These are phyloP conservation scores for Pterois miles DNA, from an alignment of 2,797 vertebrate species.

Conservation along the genomic window DNA sequence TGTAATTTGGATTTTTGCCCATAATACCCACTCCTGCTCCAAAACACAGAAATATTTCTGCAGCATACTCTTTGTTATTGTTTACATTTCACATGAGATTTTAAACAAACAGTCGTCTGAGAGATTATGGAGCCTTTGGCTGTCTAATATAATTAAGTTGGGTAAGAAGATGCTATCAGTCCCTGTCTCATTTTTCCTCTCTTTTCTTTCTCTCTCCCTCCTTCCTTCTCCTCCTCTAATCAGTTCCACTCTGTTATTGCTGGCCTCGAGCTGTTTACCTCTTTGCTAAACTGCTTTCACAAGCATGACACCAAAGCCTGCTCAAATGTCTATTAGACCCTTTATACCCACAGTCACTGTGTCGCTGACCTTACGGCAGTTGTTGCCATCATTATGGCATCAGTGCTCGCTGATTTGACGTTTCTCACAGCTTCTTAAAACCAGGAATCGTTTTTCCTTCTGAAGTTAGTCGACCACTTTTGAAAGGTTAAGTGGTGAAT, in stretches of 20 bases:
- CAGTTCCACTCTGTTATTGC: slow-evolving; percentile 83
- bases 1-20: slow-evolving; percentile 15
- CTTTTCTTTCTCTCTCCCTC: slow-evolving; percentile 45
- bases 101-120: slow-evolving; percentile 48
- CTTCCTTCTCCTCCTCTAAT: slow-evolving; percentile 74
- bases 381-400: slow-evolving; percentile 62
- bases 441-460: slow-evolving; percentile 44
- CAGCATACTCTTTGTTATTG: slow-evolving; percentile 53
- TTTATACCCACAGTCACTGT: slow-evolving; percentile 48
- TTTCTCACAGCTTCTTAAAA: slow-evolving; percentile 62
- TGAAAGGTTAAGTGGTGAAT: slow-evolving; percentile 77
- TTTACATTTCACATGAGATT: slow-evolving; percentile 60
- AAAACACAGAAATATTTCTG: slow-evolving; percentile 35
- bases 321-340: slow-evolving; percentile 69
- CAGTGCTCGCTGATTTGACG: slow-evolving; percentile 51
- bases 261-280: slow-evolving; percentile 82
- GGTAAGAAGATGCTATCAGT: slow-evolving; percentile 83
- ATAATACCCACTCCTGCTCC: background rate
- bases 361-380: slow-evolving; percentile 60
- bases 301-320: slow-evolving; percentile 76
- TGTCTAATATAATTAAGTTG: slow-evolving; percentile 79
- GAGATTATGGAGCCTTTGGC: slow-evolving; percentile 59
- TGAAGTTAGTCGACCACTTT: slow-evolving; percentile 62
- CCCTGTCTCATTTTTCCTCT: slow-evolving; percentile 75
- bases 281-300: slow-evolving; percentile 80